A percentile compares a stretch with the other conserved stretches of the same genome.
phyloP scores from a whole-genome alignment of 1,140 invertebrate genomes.

The Drosophila aff. region DNA sequence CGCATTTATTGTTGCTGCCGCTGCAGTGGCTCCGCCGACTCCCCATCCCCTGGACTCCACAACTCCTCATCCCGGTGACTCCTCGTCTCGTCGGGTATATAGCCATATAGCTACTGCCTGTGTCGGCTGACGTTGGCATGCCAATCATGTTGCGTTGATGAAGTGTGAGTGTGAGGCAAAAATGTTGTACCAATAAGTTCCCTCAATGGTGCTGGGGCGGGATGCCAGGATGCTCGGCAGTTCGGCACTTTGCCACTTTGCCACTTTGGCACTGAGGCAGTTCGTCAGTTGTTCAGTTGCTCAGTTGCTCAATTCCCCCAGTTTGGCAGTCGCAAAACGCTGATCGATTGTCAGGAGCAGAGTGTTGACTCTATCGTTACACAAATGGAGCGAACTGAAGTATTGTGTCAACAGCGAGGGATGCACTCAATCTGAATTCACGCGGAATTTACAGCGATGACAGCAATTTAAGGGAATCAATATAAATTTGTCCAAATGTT shows the following conservation, averaged over 20 bases:
- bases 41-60: not conserved
- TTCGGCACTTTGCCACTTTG: constrained; percentile 3
- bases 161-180: constrained; percentile 82
- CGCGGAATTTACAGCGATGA: constrained; percentile 15
- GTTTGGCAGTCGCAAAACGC: constrained; percentile 33
- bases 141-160: constrained; percentile 83
- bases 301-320: constrained; percentile 14
- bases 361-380: constrained; percentile 43
- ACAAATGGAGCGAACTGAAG: constrained; percentile 44
- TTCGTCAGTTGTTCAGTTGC: constrained; percentile 5
- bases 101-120: constrained; percentile 37
- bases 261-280: constrained; percentile 15
- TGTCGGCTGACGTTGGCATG: constrained; percentile 67
- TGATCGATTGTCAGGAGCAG: constrained; percentile 48
- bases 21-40: constrained; percentile 1
- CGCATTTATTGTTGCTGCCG: constrained; percentile 24
- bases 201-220: constrained; percentile 19
- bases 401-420: constrained; percentile 43
- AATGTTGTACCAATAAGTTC: constrained; percentile 75
- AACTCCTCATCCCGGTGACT: not conserved
- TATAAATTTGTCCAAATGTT: constrained; percentile 8
- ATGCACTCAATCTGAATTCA: constrained; percentile 39
- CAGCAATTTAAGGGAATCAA: constrained; percentile 18
- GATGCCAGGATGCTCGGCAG: constrained; percentile 33
- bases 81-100: constrained; percentile 6